Base-by-base conservation (phyloP, 1,140 invertebrate species). In the Brachionus koreanus region DNA sequence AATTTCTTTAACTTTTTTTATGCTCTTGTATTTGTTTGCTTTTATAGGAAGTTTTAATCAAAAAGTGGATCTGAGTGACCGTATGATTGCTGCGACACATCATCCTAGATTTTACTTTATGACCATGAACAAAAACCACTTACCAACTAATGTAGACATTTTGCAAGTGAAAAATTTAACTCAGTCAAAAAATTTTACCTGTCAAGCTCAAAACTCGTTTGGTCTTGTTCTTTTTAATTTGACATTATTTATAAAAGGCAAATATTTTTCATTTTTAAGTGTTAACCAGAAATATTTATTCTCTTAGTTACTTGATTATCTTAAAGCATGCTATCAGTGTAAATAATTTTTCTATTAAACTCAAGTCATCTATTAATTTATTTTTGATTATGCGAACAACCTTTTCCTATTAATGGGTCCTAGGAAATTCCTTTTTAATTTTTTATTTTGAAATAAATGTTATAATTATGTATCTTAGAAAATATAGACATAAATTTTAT, bases 121-220 rank as follows among this genome's bases (percentile, higher is more conserved):
- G 6, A 49, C 19, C 25, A 35, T 25, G 37, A 74, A 74, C 43
- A 43, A 46, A 25, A 74, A 19, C 9, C 9, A 74, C 46, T 46
- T 46, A 29, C 69, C 42, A 74, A 74, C 23, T 46, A 74, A 74
- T 65, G 52, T 79, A 29, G 76, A 79, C 33, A 61, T 79, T 29
- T 35, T 79, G 9, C 76, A 65, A 43, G 12, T 79, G 33, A n/a
- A 57, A n/a, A 79, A 79, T 65, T n/a, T 79, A 25, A 79, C 76
- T 29, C 7, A 42, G 35, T 23, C 76, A 65, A 79, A 65, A 57
- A 79, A 79, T 43, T 65, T 23, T 65, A 79, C 76, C 19, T 79
- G 76, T 65, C 76, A 79, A 65, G 76, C 76, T 25, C 76, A 79
- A 57, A 79, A 79, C 39, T 37, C 76, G 25, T 79, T 79, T 43